These are phyloP conservation scores for Neopipo cinnamomea DNA, from an alignment of 2,113 vertebrate species.

Conservation along the genomic window DNA sequence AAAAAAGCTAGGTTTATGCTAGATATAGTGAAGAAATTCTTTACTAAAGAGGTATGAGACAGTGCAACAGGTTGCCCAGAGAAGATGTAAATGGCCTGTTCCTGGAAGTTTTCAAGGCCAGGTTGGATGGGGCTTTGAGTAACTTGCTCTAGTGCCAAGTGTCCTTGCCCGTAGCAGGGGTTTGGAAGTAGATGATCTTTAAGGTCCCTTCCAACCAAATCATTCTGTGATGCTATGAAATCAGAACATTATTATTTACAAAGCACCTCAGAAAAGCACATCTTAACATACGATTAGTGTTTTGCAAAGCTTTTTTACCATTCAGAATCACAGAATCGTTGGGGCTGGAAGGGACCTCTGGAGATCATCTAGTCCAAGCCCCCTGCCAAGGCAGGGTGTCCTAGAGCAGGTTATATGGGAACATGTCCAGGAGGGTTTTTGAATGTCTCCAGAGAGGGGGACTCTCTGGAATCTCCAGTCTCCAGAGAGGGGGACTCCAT, in stretches of 20 bases:
- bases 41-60: not conserved
- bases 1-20: not conserved
- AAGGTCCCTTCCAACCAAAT: not conserved
- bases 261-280: not conserved
- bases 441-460: not conserved
- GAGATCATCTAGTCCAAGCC: not conserved
- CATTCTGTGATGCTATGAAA: not conserved
- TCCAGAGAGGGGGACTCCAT: not conserved
- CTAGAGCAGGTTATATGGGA: not conserved
- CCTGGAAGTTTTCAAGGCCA: not conserved
- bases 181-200: not conserved
- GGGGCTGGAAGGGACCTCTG: not conserved
- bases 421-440: too few species aligned
- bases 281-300: not conserved
- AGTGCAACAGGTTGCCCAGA: not conserved
- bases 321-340: not conserved
- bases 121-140: not conserved
- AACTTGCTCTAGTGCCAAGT: not conserved
- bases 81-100: not conserved
- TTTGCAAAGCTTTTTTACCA: not conserved
- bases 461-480: too few species aligned
- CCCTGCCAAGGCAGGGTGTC: not conserved
- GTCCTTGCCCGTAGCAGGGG: too few species aligned
- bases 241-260: not conserved
- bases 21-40: not conserved